Percentiles rank a stretch among this genome's conserved stretches.
Conservation (phyloP, 2,797 vertebrate species). For the Pelobates cultripes region DNA sequence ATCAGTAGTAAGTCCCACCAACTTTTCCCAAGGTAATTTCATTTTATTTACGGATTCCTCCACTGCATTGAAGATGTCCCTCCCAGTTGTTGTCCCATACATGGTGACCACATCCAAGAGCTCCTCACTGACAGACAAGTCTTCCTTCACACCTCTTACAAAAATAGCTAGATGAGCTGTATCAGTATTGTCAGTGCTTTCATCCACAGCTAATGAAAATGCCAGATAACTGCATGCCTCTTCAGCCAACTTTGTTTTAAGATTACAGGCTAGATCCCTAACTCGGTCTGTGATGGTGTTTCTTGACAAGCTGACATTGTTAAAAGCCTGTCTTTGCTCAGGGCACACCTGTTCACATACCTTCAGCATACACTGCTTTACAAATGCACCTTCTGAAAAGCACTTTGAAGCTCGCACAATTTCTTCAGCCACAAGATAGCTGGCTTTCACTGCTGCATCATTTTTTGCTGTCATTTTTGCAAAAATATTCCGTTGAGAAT, state of each 20-base stretch:
- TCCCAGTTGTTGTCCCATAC: slow-evolving; percentile 7
- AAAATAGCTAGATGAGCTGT: no score
- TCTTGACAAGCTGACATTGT: slow-evolving; percentile 44
- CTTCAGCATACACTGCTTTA: slow-evolving; percentile 40
- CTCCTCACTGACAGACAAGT: slow-evolving; percentile 17
- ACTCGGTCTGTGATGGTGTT: slow-evolving; percentile 42
- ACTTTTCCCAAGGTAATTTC: slow-evolving; percentile 23
- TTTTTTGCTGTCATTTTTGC: slow-evolving; percentile 30
- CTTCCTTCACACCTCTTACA: neutral
- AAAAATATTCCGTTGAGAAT: slow-evolving; percentile 15
- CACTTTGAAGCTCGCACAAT: slow-evolving; percentile 40
- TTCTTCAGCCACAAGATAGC: slow-evolving; percentile 47
- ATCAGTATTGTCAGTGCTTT: slow-evolving; percentile 39
- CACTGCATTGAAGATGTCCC: neutral
- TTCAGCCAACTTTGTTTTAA: slow-evolving; percentile 25
- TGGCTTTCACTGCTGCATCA: slow-evolving; percentile 45
- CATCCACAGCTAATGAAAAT: slow-evolving; percentile 37
- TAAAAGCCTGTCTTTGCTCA: slow-evolving; percentile 46
- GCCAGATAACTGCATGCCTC: slow-evolving; percentile 22
- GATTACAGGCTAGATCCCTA: slow-evolving; percentile 26
- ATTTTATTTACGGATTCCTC: slow-evolving; percentile 7
- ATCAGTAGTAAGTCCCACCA: slow-evolving; percentile 16
- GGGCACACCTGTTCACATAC: slow-evolving; percentile 43
- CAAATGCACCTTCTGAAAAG: slow-evolving; percentile 35
- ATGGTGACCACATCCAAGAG: slow-evolving; percentile 22